Evolutionary conservation across 2,113 vertebrate species (phyloP).

Genomic region (Notarius quadriscutis): DNA sequence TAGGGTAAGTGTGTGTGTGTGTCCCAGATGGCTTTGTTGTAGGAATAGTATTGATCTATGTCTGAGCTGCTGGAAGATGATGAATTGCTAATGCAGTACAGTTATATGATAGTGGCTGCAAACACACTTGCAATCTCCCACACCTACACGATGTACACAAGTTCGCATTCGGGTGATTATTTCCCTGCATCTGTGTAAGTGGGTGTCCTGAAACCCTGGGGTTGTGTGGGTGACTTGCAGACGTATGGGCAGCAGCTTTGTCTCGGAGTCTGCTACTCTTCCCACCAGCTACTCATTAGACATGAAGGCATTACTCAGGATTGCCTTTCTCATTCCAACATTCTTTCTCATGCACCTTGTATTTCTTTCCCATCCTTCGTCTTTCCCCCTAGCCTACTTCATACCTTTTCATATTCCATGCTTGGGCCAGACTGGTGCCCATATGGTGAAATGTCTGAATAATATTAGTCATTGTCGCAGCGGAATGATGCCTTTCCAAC

Average conservation of each 20-base stretch:
- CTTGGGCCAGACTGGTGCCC: neutral
- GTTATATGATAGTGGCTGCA: slow-evolving; percentile 13
- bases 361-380: neutral
- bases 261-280: neutral
- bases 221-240: neutral
- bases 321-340: slow-evolving; percentile 16
- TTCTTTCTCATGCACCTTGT: neutral
- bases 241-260: neutral
- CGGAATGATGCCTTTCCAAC: slow-evolving; percentile 21
- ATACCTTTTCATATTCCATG: neutral
- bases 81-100: slow-evolving; percentile 31
- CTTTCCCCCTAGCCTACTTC: slow-evolving; percentile 27
- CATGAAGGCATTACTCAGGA: slow-evolving; percentile 8
- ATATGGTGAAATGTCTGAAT: slow-evolving; percentile 32
- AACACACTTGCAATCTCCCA: neutral
- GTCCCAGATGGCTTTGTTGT: slow-evolving; percentile 31
- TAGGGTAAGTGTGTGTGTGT: slow-evolving; percentile 5
- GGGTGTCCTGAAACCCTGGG: slow-evolving; percentile 1
- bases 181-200: neutral
- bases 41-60: slow-evolving; percentile 46
- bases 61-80: slow-evolving; percentile 35
- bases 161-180: neutral
- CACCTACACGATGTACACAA: neutral
- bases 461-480: slow-evolving; percentile 16
- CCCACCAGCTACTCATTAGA: neutral